Evolutionary conservation across 2,888 invertebrate genomes (phyloP).

Genomic region (Harpalus rubripes): DNA sequence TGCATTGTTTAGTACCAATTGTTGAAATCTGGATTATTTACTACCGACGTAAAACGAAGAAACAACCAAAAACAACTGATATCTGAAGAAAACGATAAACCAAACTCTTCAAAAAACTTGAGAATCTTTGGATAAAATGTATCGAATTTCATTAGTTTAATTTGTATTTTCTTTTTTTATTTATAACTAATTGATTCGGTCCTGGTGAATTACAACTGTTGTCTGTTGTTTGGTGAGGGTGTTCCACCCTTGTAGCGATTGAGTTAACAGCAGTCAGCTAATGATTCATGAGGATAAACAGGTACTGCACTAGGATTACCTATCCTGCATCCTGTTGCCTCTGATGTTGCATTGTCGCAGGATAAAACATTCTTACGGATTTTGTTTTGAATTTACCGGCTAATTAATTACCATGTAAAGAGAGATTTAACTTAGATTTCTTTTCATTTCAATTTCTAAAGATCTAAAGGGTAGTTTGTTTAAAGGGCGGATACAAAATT

Average conservation of each 20-base stretch:
- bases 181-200: background rate
- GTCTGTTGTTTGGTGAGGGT: background rate
- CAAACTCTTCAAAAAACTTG: no score
- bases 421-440: background rate
- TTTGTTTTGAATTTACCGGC: constrained; percentile 7
- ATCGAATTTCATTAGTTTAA: no score
- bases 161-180: no score
- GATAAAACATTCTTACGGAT: constrained; percentile 36
- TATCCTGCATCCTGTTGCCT: background rate
- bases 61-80: no score
- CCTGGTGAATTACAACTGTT: background rate
- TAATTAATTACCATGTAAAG: constrained; percentile 22
- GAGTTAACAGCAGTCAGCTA: constrained; percentile 51
- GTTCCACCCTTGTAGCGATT: constrained; percentile 18
- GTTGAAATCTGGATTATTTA: no score
- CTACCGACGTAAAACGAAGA: no score
- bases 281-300: constrained; percentile 60
- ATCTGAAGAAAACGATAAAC: no score
- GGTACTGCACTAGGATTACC: constrained; percentile 56
- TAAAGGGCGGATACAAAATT: background rate
- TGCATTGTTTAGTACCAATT: no score
- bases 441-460: background rate
- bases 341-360: background rate
- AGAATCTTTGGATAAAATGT: no score
- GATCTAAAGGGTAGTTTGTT: background rate